Evolutionary conservation across 2,888 invertebrate genomes (phyloP), one percentile per base, ranked within the genome.

Genomic region (Danaus chrysippus): DNA sequence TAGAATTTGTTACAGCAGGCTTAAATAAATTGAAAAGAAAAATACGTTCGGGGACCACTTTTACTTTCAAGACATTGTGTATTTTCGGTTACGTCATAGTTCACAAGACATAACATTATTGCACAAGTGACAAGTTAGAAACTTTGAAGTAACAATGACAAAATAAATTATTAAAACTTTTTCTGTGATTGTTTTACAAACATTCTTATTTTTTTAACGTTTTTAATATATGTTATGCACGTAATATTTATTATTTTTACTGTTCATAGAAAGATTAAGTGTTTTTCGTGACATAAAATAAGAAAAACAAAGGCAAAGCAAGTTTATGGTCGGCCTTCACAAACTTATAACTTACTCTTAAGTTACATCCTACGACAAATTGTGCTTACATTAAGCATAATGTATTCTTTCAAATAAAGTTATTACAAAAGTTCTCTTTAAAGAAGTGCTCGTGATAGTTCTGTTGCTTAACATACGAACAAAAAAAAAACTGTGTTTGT

Each of bases 291-390:
- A 13, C 56, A 56, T 53, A 53, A 59, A 56, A 59, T 19, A 55
- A 42, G n/a, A 46, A 11, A 23, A 76, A 81, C 76, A 84, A 81
- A 83, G 76, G 49, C 49, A 49, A 49, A 49, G 49, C 49, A 49
- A 49, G 49, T 49, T 49, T 49, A 49, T 10, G 17, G 17, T 49
- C 83, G 87, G 85, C 89, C 88, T 88, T 87, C 88, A 77, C 43
- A 46, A 80, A 78, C 49, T 60, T 86, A 86, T 89, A 88, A 87
- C 87, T 81, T 79, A 87, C 83, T 80, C 75, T 70, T 83, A 77
- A 71, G 81, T 82, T 80, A 70, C 83, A 77, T 71, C 82, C 83
- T 81, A 85, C 84, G 78, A 71, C 64, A 65, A 68, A 59, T 72
- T 77, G 71, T 76, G 76, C 79, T 75, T 81, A 82, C 82, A 68